A percentile compares a stretch with the other conserved stretches of the same genome.
phyloP scores from a whole-genome alignment of 2,113 vertebrate genomes.

The Chloropsis cyanopogon region DNA sequence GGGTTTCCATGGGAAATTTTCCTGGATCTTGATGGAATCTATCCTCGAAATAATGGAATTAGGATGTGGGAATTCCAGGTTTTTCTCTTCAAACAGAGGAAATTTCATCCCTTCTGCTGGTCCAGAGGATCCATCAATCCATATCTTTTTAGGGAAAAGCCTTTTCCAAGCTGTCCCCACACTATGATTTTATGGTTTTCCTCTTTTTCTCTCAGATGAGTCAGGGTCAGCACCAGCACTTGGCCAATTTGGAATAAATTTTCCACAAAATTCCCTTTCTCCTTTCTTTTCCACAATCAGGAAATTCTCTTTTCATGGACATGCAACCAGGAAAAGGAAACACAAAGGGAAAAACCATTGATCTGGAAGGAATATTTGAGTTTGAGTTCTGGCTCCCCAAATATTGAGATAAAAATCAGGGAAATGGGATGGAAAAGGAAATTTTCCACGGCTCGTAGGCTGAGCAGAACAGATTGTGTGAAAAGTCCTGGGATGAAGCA shows the following conservation, averaged over 20 bases:
- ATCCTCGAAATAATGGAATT: neutral
- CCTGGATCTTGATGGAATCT: neutral
- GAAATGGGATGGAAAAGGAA: neutral
- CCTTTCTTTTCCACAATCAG: neutral
- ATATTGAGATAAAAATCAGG: neutral
- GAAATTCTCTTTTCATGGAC: neutral
- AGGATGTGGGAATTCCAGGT: neutral
- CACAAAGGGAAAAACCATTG: rapidly evolving
- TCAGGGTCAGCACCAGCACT: neutral
- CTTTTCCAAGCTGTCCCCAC: neutral
- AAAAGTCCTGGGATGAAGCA: neutral
- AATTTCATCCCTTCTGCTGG: neutral
- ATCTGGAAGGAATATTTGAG: neutral
- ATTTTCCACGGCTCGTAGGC: neutral
- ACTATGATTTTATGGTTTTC: neutral
- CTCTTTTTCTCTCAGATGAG: neutral
- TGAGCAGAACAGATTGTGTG: neutral
- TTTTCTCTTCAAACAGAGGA: neutral
- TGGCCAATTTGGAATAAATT: neutral
- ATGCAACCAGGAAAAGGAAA: neutral
- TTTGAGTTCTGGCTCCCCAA: neutral
- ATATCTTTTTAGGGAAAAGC: neutral
- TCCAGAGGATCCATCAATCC: neutral
- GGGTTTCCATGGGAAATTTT: neutral
- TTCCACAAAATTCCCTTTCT: neutral